These are phyloP conservation scores for Leptoteleia sp. DNA, from an alignment of 1,140 invertebrate genomes.

Conservation along the genomic window DNA sequence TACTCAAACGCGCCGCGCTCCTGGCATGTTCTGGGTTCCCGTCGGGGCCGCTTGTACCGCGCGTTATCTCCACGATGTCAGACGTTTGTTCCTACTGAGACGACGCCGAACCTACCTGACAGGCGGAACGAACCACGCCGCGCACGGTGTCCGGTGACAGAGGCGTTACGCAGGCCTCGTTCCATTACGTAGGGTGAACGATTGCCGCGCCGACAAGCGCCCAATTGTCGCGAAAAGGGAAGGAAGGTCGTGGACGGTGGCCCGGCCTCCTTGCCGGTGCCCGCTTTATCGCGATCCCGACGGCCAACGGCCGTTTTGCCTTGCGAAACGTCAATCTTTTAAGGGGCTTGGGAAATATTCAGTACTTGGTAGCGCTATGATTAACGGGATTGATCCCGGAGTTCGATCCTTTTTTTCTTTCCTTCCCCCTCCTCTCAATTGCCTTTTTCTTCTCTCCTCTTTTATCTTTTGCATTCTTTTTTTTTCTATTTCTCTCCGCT, in stretches of 20 bases:
- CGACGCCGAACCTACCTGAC: constrained; percentile 52
- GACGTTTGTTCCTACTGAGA: constrained; percentile 61
- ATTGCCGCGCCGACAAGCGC: constrained; percentile 54
- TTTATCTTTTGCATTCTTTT: no score
- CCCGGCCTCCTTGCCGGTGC: not conserved
- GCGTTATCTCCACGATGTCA: constrained; percentile 65
- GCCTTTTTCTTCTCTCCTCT: no score
- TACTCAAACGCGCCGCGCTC: constrained; percentile 70
- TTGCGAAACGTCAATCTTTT: constrained; percentile 24
- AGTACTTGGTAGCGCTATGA: not conserved
- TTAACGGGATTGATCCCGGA: constrained; percentile 11
- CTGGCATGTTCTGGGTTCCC: constrained; percentile 36
- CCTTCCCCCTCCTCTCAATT: no score
- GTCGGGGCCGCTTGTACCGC: constrained; percentile 40
- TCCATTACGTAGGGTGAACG: constrained; percentile 61
- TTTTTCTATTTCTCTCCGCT: no score
- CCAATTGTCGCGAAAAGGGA: constrained; percentile 52
- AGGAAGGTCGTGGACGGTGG: constrained; percentile 12
- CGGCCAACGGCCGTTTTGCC: constrained; percentile 7
- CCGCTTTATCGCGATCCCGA: constrained; percentile 21
- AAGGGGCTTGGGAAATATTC: no score
- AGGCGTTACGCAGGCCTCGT: constrained; percentile 48
- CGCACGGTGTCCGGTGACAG: constrained; percentile 58
- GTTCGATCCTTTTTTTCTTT: no score
- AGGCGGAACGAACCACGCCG: constrained; percentile 53